These are phyloP conservation scores for Megaleporinus macrocephalus DNA, from an alignment of 2,113 vertebrate species.

Conservation along the genomic window DNA sequence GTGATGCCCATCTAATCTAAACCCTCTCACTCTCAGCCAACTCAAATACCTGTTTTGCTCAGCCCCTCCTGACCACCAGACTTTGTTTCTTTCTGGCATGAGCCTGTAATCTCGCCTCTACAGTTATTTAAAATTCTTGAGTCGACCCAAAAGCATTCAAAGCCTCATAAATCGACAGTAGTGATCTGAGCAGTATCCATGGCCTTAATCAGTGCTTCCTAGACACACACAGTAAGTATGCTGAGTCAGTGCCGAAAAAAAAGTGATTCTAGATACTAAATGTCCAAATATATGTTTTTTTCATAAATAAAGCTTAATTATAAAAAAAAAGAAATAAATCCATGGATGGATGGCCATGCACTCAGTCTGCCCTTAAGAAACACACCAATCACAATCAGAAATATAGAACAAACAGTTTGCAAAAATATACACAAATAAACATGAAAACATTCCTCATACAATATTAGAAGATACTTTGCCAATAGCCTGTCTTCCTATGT, in stretches of 20 bases:
- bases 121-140: constrained; percentile 6
- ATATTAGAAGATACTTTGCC: no score
- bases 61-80: not conserved
- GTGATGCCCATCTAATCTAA: constrained; percentile 40
- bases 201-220: not conserved
- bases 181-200: not conserved
- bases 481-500: no score
- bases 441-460: no score
- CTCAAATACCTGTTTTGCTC: constrained; percentile 26
- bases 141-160: constrained; percentile 56
- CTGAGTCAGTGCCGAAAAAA: not conserved
- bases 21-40: constrained; percentile 9
- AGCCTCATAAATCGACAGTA: constrained; percentile 23
- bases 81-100: constrained; percentile 2
- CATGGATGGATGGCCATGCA: no score
- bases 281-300: not conserved
- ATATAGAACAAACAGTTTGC: no score
- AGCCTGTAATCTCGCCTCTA: constrained; percentile 33
- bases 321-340: not conserved
- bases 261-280: not conserved
- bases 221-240: not conserved
- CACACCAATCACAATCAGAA: not conserved
- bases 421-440: no score
- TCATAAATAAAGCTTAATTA: not conserved
- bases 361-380: not conserved